Evolutionary conservation across 2,888 invertebrate species (phyloP).

Genomic region (Eubasilissa splendida): DNA sequence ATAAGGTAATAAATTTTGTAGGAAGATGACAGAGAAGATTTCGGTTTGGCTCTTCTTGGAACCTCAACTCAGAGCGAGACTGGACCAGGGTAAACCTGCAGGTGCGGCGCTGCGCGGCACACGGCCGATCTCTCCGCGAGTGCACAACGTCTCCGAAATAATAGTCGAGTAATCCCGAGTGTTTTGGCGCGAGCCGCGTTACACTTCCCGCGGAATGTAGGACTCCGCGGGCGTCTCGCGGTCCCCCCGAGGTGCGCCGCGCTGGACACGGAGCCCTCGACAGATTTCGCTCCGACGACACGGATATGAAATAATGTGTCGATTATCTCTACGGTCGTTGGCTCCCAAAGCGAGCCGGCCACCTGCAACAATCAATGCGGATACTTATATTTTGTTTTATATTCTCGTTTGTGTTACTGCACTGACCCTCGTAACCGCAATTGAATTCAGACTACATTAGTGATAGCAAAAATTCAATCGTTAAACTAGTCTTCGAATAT

Average conservation of each 20-base stretch:
- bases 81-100: too few species aligned
- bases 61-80: too few species aligned
- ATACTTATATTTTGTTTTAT: background rate
- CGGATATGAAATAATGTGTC: background rate
- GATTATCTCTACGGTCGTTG: background rate
- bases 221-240: constrained; percentile 2
- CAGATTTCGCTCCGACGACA: background rate
- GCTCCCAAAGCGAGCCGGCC: background rate
- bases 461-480: too few species aligned
- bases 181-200: constrained; percentile 13
- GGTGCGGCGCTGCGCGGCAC: too few species aligned
- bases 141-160: background rate
- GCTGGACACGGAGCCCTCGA: background rate
- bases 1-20: too few species aligned
- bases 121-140: too few species aligned
- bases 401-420: background rate
- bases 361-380: background rate
- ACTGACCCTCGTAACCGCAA: background rate
- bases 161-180: constrained; percentile 17
- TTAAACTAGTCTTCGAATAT: too few species aligned
- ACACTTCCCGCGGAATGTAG: constrained; percentile 27
- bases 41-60: too few species aligned
- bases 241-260: background rate
- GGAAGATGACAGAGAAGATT: too few species aligned
- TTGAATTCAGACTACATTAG: too few species aligned